Base-by-base conservation (phyloP, 2,113 vertebrate genomes). In the Dascyllus trimaculatus region DNA sequence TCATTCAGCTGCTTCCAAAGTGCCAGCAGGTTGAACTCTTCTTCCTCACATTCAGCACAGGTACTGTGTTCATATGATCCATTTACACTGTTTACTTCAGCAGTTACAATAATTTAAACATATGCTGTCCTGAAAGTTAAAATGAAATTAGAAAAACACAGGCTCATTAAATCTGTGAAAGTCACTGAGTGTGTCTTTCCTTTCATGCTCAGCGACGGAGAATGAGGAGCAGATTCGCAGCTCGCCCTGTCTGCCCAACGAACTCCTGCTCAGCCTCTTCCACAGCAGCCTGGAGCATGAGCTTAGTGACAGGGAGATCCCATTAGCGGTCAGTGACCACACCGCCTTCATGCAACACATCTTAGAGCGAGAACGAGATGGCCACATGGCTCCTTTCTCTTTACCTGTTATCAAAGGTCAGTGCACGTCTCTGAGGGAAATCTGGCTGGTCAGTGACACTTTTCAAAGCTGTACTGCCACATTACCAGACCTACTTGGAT, bases 1-100 rank as follows among this genome's bases (percentile, higher is more conserved):
- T 99, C 21, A 94, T 99, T 91, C 96, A 97, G 69, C 90, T 99
- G 46, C 93, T 99, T 38, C 96, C 97, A 11, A 96, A 95, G 60
- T 99, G 98, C 84, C 98, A 99, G 87, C 97, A 98, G 91, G 95
- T 98, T 19, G 98, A 99, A 83, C 96, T 99, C 83, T 96, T 96
- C 90, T 98, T 99, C 91, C 90, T 96, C 66, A 96, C 97, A 26
- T 95, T 98, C 82, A 92, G 95, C 38, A 94, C 94, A 96, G 97
- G 97, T 91, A 83, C 0, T 0, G 5, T 94, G 83, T 56, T 81
- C 22, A 4, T 32, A 1, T 2, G 0, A 21, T 15, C 11, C 38
- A 17, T 14, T 14, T 4, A 17, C 19, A 40, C 4, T 7, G 0
- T 38, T 32, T 59, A 17, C 57, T 18, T 48, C 6, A 64, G 4